phyloP scores from a whole-genome alignment of 2,797 vertebrate species.

The Sebastes dallii region DNA sequence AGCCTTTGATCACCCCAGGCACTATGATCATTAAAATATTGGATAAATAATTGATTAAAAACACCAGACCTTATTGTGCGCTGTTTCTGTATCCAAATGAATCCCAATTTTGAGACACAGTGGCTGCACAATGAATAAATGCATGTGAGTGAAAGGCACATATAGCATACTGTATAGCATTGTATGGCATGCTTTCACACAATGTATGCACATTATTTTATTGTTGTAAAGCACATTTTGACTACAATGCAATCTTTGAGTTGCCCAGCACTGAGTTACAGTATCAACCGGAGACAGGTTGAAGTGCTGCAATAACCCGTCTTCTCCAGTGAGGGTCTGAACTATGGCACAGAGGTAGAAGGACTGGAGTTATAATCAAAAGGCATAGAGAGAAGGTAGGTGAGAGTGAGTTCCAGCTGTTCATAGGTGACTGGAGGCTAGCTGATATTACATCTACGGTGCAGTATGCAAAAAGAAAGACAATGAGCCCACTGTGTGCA shows the following conservation, averaged over 20 bases:
- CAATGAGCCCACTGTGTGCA: conserved; percentile 37
- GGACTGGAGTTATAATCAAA: conserved; percentile 49
- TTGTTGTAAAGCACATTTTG: conserved; percentile 5
- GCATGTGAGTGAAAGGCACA: background rate
- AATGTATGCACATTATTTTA: conserved; percentile 4
- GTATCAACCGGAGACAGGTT: conserved; percentile 26
- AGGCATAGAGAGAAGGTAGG: conserved; percentile 37
- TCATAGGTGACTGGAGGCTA: conserved; percentile 52
- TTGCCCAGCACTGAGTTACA: conserved; percentile 10
- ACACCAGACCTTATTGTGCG: conserved; percentile 83
- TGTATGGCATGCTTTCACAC: background rate
- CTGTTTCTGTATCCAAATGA: conserved; percentile 74
- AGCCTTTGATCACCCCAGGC: conserved; percentile 85
- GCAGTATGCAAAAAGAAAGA: conserved; percentile 21
- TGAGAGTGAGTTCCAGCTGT: conserved; percentile 51
- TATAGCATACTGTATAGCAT: background rate
- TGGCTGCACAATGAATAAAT: conserved; percentile 50
- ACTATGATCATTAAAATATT: conserved; percentile 89
- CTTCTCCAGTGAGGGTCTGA: conserved; percentile 29
- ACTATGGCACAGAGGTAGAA: conserved; percentile 38
- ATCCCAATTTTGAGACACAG: conserved; percentile 65
- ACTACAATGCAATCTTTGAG: conserved; percentile 8
- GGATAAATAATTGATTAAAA: conserved; percentile 90
- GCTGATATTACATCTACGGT: conserved; percentile 56
- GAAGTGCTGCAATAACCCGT: conserved; percentile 35